A percentile compares a stretch with the other conserved stretches of the same genome.
These are phyloP conservation scores for Calypte anna DNA, from an alignment of 2,113 vertebrate species.

Conservation along the genomic window DNA sequence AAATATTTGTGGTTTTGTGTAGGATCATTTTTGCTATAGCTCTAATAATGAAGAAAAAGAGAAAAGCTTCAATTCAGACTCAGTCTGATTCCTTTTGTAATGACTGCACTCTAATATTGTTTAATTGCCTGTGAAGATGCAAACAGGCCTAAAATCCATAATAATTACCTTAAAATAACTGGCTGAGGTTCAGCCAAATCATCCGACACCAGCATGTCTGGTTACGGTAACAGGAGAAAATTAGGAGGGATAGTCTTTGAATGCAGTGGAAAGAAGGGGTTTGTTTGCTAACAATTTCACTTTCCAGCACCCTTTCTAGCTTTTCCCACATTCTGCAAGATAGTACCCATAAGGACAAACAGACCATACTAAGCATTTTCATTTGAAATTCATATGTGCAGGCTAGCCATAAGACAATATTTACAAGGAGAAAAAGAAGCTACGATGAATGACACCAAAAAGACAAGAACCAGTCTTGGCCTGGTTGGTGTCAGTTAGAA, in stretches of 20 bases:
- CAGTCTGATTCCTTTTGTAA: conserved; percentile 1
- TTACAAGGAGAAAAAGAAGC: neutral
- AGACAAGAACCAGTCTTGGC: neutral
- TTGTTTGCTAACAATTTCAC: neutral
- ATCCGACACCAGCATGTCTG: conserved; percentile 6
- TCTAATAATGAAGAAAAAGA: neutral
- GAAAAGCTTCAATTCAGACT: neutral
- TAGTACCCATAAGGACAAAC: neutral
- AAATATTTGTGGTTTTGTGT: neutral
- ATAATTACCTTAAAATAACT: conserved; percentile 56
- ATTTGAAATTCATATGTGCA: neutral
- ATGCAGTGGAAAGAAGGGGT: neutral
- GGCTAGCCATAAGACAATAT: neutral
- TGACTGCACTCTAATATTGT: conserved; percentile 16
- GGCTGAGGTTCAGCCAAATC: neutral
- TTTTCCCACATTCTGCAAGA: neutral
- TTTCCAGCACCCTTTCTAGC: neutral
- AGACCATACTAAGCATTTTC: neutral
- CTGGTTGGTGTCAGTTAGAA: neutral
- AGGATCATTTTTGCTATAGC: neutral
- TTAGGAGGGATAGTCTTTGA: neutral
- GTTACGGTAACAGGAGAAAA: neutral
- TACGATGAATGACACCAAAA: neutral
- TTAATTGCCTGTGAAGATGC: conserved; percentile 43
- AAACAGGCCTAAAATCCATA: conserved; percentile 44